Evolutionary conservation across 2,797 vertebrate genomes (phyloP), one percentile per base, ranked within the genome.

Genomic region (Darevskia nairensis): DNA sequence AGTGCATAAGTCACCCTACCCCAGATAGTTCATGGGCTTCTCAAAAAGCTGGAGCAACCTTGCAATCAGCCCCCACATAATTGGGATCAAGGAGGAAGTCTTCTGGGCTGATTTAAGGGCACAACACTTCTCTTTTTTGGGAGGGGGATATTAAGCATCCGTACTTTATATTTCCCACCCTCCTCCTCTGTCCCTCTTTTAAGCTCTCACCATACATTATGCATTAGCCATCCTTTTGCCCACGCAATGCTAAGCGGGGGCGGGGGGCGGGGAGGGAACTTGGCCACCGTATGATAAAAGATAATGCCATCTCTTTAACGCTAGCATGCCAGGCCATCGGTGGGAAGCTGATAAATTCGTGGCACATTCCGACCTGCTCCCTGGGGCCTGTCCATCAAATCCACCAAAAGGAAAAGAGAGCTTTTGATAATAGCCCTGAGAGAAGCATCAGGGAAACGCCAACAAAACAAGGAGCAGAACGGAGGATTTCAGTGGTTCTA

Each of bases 141-240:
- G 50, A 4, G 11, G 13, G 50, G 50, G n/a, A 27, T 77, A 77
- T 76, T 77, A 83, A 55, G 72, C 61, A 69, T 2, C 1, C 19
- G 15, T 89, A 21, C 0, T 50, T 17, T 44, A 21, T 41, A 44
- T 41, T 77, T 85, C 80, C 66, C 5, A 55, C n/a, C 59, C 71
- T 41, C 8, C 32, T 69, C 59, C 59, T 69, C 41, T 55, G 59
- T 25, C 71, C 27, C 50, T 32, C 1, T 86, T 78, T 64, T 6
- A 76, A 83, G 39, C 74, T 71, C 69, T 71, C 8, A 35, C 91
- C 83, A 8, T 89, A 23, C 55, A 7, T 88, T 35, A 66, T 55
- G 61, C 88, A 88, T 77, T 86, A 78, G 21, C 23, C 55, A 8
- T 41, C 50, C 85, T 29, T 88, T 90, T 90, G 71, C 87, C 90